phyloP scores from a whole-genome alignment of 2,113 vertebrate species.

The Gnathonemus echidnorhynchus region DNA sequence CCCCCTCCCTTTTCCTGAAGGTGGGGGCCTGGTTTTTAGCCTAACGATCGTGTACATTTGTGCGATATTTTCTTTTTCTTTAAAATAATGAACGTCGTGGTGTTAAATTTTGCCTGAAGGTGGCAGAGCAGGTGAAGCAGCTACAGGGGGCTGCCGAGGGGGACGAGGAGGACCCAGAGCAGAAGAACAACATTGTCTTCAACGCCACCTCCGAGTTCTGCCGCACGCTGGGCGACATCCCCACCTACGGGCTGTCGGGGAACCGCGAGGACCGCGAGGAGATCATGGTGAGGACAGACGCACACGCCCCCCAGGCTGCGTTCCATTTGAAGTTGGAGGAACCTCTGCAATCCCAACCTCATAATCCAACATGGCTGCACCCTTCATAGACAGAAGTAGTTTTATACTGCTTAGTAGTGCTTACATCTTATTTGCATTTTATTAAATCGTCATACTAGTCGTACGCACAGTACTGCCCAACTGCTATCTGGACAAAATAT shows the following conservation, averaged over 20 bases:
- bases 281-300: conserved; percentile 62
- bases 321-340: background rate
- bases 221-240: conserved; percentile 82
- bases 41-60: background rate
- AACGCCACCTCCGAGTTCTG: conserved; percentile 88
- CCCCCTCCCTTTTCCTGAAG: background rate
- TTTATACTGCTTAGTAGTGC: background rate
- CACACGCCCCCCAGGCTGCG: background rate
- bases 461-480: background rate
- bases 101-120: conserved; percentile 12
- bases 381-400: background rate
- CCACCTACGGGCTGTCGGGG: conserved; percentile 81
- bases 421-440: background rate
- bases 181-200: conserved; percentile 75
- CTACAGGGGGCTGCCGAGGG: background rate
- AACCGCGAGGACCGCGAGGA: conserved; percentile 87
- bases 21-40: background rate
- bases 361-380: background rate
- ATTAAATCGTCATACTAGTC: background rate
- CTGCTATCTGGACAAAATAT: background rate
- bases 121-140: conserved; percentile 43
- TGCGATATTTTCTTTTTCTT: background rate
- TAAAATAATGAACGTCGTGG: too few species aligned
- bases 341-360: background rate
- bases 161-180: conserved; percentile 64